Base-by-base conservation (phyloP, 2,888 invertebrate genomes). In the Netelia melanura region DNA sequence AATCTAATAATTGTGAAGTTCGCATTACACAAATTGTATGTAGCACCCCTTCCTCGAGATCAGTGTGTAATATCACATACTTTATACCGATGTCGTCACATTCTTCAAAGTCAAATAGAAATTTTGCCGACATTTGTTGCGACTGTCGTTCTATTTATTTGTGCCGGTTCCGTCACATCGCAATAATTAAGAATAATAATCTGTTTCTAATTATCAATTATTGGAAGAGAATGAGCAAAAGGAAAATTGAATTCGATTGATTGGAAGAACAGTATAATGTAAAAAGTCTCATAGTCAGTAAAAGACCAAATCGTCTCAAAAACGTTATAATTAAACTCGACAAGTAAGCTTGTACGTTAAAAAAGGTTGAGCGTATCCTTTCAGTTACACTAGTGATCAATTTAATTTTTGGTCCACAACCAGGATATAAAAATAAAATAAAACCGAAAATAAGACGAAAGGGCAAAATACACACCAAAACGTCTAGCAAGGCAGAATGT, bases 111-210 rank as follows among this genome's bases (percentile, higher is more conserved):
- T 17, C 17, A 30, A 30, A 30, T 1, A 58, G 11, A 8, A 65
- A 38, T 61, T 81, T 67, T 58, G 56, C 11, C 72, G 72, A 67
- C 8, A 43, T 71, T 43, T 14, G 67, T 14, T 74, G 54, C 56
- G 8, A 48, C 25, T 62, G 25, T 75, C 81, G 67, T 74, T 83
- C 72, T 78, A 79, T 44, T 79, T 74, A 52, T 72, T 83, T 79
- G 83, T 83, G 72, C 78, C 78, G 71, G 72, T 74, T 38, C 62
- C 67, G 74, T 71, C 72, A 83, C 77, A 83, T 71, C 25, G 44
- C 56, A 77, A 43, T 68, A 75, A 81, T 74, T 65, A 44, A 17
- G 56, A 64, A 72, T 52, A 64, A 30, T 30, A 30, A 1, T 30
- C 30, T 30, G 30, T 30, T 30, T 2, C 1, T 30, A 30, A 30